Conservation (phyloP, 1,140 invertebrate species). For the Rhopalosiphum maidis region DNA sequence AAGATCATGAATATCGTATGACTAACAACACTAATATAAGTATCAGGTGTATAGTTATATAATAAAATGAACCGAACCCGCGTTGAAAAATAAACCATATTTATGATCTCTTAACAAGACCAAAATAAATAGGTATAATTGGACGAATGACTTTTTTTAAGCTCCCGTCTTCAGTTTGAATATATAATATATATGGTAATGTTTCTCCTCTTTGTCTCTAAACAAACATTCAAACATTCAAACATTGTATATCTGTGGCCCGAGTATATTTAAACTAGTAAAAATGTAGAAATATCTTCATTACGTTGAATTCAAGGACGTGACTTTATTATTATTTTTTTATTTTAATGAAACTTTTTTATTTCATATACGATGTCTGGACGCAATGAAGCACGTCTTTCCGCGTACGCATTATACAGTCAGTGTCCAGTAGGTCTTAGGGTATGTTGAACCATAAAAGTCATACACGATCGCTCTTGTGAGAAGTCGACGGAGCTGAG, state of each 20-base stretch:
- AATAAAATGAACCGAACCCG: background rate
- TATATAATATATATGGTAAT: background rate
- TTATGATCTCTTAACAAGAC: background rate
- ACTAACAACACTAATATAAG: background rate
- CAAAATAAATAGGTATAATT: background rate
- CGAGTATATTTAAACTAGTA: background rate
- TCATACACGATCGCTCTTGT: constrained; percentile 50
- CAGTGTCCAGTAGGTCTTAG: constrained; percentile 6
- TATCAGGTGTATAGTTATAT: background rate
- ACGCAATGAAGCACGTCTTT: constrained; percentile 44
- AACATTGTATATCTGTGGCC: background rate
- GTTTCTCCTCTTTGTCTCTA: background rate
- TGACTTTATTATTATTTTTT: background rate
- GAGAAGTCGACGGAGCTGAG: background rate
- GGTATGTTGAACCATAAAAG: constrained; percentile 39
- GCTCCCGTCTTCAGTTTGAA: background rate
- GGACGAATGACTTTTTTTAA: background rate
- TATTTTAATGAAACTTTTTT: background rate
- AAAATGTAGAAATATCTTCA: constrained; percentile 39
- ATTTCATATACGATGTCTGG: constrained; percentile 20
- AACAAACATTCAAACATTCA: background rate
- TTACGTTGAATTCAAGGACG: constrained; percentile 15
- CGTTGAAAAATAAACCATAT: background rate
- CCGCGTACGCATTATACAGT: background rate
- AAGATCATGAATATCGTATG: background rate